These are phyloP conservation scores for Agriopis marginaria DNA, from an alignment of 2,888 invertebrate species.

Conservation along the genomic window DNA sequence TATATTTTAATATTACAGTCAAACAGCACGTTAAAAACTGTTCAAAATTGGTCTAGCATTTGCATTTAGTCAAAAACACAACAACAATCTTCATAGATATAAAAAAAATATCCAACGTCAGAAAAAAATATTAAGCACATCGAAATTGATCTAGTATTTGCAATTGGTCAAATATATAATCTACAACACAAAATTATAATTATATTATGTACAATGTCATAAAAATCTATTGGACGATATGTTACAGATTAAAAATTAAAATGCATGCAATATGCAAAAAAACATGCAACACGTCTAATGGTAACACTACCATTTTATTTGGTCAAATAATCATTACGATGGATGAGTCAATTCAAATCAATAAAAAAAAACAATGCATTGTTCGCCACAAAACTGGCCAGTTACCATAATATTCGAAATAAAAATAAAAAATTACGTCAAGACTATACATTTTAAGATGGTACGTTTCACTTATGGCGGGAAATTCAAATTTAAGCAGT, in stretches of 20 bases:
- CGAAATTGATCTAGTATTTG: constrained; percentile 1
- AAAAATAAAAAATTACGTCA: neutral
- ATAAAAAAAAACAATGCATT: constrained; percentile 47
- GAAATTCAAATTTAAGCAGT: too few species aligned
- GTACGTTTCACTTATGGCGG: too few species aligned
- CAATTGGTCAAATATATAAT: constrained; percentile 1
- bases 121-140: neutral
- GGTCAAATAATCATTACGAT: constrained; percentile 42
- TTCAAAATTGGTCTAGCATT: too few species aligned
- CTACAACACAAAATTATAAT: constrained; percentile 2
- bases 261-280: constrained; percentile 53
- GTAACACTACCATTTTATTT: constrained; percentile 53
- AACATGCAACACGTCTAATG: constrained; percentile 49
- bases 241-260: constrained; percentile 47
- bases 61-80: too few species aligned
- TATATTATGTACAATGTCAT: constrained; percentile 1
- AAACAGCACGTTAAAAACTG: too few species aligned
- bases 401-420: constrained; percentile 18
- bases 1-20: too few species aligned
- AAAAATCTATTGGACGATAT: constrained; percentile 41
- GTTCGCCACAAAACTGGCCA: constrained; percentile 18
- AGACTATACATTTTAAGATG: too few species aligned
- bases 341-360: constrained; percentile 32
- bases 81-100: too few species aligned
- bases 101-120: too few species aligned